Percentiles rank a stretch among this genome's conserved stretches.
Conservation (phyloP, 2,888 invertebrate genomes). For the Leucoma salicis region DNA sequence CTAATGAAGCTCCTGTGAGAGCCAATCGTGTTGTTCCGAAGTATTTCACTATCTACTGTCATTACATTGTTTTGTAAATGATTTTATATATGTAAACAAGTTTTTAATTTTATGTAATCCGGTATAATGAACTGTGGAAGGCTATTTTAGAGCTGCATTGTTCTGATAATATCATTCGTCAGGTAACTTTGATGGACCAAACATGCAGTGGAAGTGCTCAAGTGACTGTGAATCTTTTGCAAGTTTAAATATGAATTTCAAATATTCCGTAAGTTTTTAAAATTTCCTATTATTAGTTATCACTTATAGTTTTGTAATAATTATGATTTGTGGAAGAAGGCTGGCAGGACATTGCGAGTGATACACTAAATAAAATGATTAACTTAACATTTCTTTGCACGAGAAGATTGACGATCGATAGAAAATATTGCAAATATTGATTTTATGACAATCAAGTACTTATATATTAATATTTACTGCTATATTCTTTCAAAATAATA, state of each 20-base stretch:
- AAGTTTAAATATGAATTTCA: conserved; percentile 48
- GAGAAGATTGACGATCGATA: no score
- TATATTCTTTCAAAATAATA: no score
- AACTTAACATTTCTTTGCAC: no score
- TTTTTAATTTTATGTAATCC: conserved; percentile 69
- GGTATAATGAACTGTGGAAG: conserved; percentile 59
- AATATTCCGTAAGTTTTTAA: conserved; percentile 57
- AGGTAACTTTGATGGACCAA: conserved; percentile 52
- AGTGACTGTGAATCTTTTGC: conserved; percentile 39
- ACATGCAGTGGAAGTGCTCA: conserved; percentile 40
- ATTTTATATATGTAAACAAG: conserved; percentile 63
- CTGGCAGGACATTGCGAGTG: no score
- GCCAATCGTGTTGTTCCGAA: conserved; percentile 34
- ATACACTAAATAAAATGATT: no score
- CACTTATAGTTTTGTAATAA: no score
- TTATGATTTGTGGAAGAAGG: no score
- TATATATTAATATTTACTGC: no score
- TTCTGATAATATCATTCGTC: conserved; percentile 54
- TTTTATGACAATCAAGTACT: no score
- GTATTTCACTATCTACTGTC: conserved; percentile 51
- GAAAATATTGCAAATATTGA: no score
- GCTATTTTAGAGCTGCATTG: conserved; percentile 58
- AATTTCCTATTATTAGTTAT: no score
- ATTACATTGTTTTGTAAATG: conserved; percentile 65
- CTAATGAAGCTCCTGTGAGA: conserved; percentile 3